Evolutionary conservation across 2,797 vertebrate species (phyloP).

Genomic region (Leptatherina wallacei): DNA sequence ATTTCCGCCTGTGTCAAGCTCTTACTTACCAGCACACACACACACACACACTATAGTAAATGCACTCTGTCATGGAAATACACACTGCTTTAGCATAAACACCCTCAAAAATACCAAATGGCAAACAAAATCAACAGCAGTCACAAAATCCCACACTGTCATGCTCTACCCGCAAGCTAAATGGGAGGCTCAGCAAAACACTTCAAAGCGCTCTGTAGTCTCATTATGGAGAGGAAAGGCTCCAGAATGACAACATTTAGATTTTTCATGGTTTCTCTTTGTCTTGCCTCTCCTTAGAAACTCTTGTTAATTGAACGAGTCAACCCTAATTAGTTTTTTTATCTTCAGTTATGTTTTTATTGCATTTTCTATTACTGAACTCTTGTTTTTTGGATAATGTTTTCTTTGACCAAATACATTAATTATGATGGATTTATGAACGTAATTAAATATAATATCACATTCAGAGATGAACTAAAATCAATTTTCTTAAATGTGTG

Average conservation of each 20-base stretch:
- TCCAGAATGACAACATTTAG: constrained; percentile 70
- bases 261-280: constrained; percentile 70
- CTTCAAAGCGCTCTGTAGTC: constrained; percentile 67
- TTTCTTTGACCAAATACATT: constrained; percentile 17
- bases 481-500: constrained; percentile 13
- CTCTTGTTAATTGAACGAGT: constrained; percentile 60
- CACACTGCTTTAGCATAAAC: constrained; percentile 54
- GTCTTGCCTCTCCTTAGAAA: constrained; percentile 67
- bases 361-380: constrained; percentile 5
- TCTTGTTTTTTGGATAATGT: neutral
- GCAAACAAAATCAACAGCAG: constrained; percentile 60
- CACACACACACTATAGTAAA: constrained; percentile 6
- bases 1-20: neutral
- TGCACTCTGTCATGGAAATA: constrained; percentile 23
- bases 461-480: constrained; percentile 2
- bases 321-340: constrained; percentile 44
- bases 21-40: neutral
- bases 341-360: constrained; percentile 30
- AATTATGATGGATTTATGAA: constrained; percentile 11
- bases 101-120: constrained; percentile 35
- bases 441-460: constrained; percentile 7
- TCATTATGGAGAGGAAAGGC: constrained; percentile 64
- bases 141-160: constrained; percentile 60
- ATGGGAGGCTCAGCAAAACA: constrained; percentile 61
- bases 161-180: constrained; percentile 58